Percentiles rank a stretch among this genome's conserved stretches.
phyloP scores from a whole-genome alignment of 2,888 invertebrate genomes.

The Dasysyrphus albostriatus region DNA sequence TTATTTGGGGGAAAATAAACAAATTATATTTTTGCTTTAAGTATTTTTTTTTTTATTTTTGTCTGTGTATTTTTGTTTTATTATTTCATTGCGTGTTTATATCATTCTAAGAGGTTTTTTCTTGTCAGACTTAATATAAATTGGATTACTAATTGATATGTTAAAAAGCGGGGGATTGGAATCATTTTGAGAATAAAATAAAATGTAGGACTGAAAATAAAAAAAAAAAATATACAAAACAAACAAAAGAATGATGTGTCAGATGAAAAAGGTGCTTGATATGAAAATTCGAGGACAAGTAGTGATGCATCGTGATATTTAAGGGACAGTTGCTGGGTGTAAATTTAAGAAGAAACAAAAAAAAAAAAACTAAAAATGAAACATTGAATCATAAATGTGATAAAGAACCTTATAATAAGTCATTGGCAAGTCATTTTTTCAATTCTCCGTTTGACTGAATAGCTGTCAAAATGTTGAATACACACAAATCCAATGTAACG shows the following conservation, averaged over 20 bases:
- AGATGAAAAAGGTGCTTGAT: neutral
- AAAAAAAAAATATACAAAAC: neutral
- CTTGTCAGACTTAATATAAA: slow-evolving; percentile 64
- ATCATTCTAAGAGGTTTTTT: neutral
- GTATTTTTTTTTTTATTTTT: slow-evolving; percentile 10
- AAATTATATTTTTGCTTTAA: slow-evolving; percentile 15
- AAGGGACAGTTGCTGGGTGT: neutral
- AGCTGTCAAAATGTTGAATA: no score
- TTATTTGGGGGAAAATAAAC: slow-evolving; percentile 45
- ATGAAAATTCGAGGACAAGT: neutral
- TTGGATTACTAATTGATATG: slow-evolving; percentile 72
- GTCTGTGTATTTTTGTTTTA: slow-evolving; percentile 35
- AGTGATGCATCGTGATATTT: neutral
- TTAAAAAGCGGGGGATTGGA: slow-evolving; percentile 59
- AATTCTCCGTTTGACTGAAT: neutral
- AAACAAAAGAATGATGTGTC: neutral
- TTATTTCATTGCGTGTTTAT: slow-evolving; percentile 63
- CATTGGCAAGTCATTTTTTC: neutral
- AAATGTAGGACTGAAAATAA: neutral
- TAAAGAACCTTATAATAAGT: neutral
- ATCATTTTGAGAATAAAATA: slow-evolving; percentile 6
- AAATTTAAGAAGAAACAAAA: neutral
- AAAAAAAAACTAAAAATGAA: neutral
- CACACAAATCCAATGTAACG: no score
- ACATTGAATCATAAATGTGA: no score